Conservation (phyloP, 2,797 vertebrate genomes). For the Varecia variegata region DNA sequence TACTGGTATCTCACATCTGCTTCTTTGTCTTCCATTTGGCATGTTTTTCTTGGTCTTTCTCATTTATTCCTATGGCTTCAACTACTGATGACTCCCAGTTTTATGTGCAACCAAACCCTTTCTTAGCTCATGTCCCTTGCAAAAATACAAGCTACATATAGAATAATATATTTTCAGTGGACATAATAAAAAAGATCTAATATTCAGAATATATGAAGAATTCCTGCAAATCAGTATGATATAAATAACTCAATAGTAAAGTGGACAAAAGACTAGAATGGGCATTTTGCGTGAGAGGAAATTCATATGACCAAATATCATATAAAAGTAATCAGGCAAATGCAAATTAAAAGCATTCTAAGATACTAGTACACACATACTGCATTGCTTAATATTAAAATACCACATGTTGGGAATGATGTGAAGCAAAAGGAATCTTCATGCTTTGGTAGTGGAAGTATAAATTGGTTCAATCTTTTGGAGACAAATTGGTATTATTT, state of each 20-base stretch:
- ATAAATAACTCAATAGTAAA: background rate
- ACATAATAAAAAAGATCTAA: background rate
- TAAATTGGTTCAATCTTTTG: background rate
- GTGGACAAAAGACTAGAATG: background rate
- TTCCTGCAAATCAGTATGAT: background rate
- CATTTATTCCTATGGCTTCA: background rate
- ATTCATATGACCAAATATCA: background rate
- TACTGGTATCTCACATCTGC: background rate
- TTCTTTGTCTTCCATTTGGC: background rate
- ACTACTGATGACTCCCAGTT: background rate
- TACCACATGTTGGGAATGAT: background rate
- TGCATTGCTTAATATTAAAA: background rate
- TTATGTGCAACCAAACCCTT: background rate
- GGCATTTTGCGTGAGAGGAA: background rate
- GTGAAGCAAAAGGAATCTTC: background rate
- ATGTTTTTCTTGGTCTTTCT: background rate
- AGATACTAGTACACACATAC: background rate
- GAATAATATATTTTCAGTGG: background rate
- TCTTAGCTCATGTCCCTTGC: background rate
- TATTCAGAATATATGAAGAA: background rate
- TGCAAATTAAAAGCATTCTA: background rate
- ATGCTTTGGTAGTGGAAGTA: background rate
- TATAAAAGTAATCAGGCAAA: background rate
- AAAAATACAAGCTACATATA: background rate
- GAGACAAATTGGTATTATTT: background rate